Conservation (phyloP, 2,888 invertebrate species). For the Dynastes grantii region DNA sequence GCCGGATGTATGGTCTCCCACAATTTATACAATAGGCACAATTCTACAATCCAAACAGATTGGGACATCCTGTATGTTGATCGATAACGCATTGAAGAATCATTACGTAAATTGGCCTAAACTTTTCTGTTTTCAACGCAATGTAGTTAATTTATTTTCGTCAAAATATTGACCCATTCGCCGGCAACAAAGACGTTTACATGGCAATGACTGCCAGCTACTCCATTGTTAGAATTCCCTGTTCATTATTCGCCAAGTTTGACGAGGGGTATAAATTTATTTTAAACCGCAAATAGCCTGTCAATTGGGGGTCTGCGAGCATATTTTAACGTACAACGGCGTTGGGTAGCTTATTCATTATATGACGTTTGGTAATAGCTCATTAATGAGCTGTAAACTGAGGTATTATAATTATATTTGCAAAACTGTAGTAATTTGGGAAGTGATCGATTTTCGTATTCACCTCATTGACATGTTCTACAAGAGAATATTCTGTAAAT, state of each 20-base stretch:
- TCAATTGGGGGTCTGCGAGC: slow-evolving; percentile 33
- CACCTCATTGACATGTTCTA: too few relatives aligned
- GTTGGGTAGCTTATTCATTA: slow-evolving; percentile 24
- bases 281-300: slow-evolving; percentile 48
- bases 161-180: slow-evolving; percentile 46
- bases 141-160: slow-evolving; percentile 41
- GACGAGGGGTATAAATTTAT: slow-evolving; percentile 47
- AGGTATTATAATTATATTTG: slow-evolving; percentile 38
- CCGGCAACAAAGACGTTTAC: slow-evolving; percentile 45
- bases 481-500: too few relatives aligned
- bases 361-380: slow-evolving; percentile 27
- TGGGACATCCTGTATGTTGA: too few relatives aligned
- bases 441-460: too few relatives aligned
- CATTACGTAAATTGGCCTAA: slow-evolving; percentile 28
- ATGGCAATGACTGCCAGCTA: slow-evolving; percentile 47
- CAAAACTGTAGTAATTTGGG: too few relatives aligned
- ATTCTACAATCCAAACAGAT: too few relatives aligned
- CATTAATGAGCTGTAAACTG: slow-evolving; percentile 36
- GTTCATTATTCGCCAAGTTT: slow-evolving; percentile 46
- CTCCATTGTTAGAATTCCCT: slow-evolving; percentile 48
- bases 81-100: not conserved
- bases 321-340: slow-evolving; percentile 27
- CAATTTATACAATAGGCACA: too few relatives aligned
- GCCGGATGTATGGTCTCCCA: too few relatives aligned
- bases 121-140: slow-evolving; percentile 6